Evolutionary conservation across 2,113 vertebrate genomes (phyloP).

Genomic region (Danionella cerebrum): DNA sequence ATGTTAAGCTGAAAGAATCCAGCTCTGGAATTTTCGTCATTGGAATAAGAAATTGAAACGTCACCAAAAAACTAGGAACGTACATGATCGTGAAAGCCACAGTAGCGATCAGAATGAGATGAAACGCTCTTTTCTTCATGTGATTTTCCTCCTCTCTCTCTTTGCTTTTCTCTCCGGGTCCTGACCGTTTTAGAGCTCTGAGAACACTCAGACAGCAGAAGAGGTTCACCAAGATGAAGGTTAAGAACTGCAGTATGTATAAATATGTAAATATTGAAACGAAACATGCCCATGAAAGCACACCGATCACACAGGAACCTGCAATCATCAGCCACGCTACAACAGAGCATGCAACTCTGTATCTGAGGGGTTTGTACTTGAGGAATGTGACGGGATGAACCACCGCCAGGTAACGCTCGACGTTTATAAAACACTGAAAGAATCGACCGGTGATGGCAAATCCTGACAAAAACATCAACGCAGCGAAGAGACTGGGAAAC

Average conservation of each 20-base stretch:
- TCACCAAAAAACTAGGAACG: not conserved
- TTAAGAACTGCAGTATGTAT: not conserved
- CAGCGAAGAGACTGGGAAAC: not conserved
- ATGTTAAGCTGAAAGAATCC: not conserved
- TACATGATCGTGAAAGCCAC: not conserved
- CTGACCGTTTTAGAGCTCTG: conserved; percentile 15
- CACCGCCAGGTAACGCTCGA: conserved; percentile 6
- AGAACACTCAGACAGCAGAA: conserved; percentile 22
- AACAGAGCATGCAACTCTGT: conserved; percentile 11
- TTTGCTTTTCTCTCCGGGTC: conserved; percentile 4
- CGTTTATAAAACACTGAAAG: not conserved
- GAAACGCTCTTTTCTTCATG: conserved; percentile 24
- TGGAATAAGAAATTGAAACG: not conserved
- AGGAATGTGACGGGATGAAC: conserved; percentile 17
- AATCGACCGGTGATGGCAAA: not conserved
- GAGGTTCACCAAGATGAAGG: conserved; percentile 3
- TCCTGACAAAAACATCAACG: not conserved
- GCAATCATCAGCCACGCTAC: conserved; percentile 1
- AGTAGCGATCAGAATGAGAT: conserved; percentile 11
- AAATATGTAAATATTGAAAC: not conserved
- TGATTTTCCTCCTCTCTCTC: not conserved
- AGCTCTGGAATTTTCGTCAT: not conserved
- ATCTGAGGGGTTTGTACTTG: conserved; percentile 28
- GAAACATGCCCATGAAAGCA: not conserved
- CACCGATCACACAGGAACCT: not conserved